Percentiles rank a stretch among this genome's conserved stretches.
phyloP scores from a whole-genome alignment of 2,888 invertebrate genomes.

The Papilio demoleus region DNA sequence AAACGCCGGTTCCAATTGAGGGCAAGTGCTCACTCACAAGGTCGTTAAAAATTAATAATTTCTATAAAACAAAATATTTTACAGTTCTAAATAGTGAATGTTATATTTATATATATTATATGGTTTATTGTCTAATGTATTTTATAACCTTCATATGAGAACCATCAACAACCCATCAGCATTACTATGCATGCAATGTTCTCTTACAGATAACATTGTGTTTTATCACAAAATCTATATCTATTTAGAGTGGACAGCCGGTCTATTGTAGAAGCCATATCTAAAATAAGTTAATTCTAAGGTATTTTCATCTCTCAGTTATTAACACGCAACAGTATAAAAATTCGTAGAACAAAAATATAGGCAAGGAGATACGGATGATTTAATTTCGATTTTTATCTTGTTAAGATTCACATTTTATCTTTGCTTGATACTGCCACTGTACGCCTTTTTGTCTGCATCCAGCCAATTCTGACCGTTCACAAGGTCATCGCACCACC shows the following conservation, averaged over 20 bases:
- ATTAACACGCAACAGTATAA: too few species aligned
- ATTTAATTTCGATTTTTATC: not conserved
- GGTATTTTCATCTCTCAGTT: not conserved
- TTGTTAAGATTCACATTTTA: not conserved
- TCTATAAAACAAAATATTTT: not conserved
- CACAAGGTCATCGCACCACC: conserved; percentile 11
- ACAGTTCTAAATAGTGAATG: not conserved
- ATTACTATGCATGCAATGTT: not conserved
- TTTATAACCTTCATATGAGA: not conserved
- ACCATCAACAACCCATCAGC: not conserved
- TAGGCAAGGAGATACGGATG: too few species aligned
- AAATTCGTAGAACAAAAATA: too few species aligned
- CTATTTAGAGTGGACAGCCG: not conserved
- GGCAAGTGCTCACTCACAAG: conserved; percentile 30
- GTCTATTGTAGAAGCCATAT: not conserved
- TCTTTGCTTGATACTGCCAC: not conserved
- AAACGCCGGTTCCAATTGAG: conserved; percentile 36
- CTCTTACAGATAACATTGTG: not conserved
- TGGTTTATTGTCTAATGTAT: too few species aligned
- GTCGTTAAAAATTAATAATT: conserved; percentile 11
- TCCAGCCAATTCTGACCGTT: conserved; percentile 6
- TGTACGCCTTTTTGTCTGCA: not conserved
- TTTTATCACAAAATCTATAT: conserved; percentile 2
- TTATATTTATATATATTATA: too few species aligned
- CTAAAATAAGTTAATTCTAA: not conserved